phyloP scores from a whole-genome alignment of 2,888 invertebrate genomes.

The Colostygia pectinataria region DNA sequence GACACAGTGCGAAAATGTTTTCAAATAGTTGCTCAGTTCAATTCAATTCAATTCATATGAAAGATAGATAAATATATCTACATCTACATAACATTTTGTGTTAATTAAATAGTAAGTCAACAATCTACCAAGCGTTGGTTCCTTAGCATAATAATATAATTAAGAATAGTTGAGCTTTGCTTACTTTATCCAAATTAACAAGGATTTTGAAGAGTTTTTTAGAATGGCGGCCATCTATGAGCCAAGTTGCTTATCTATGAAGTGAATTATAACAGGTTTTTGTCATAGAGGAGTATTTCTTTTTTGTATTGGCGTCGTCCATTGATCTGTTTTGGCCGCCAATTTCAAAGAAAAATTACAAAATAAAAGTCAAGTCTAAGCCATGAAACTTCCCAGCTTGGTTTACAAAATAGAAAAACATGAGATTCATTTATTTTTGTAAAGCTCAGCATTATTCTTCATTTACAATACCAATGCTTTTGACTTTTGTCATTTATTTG shows the following conservation, averaged over 20 bases:
- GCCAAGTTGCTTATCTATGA: too few species aligned
- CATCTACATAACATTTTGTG: neutral
- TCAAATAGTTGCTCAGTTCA: slow-evolving; percentile 24
- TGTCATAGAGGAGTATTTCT: too few species aligned
- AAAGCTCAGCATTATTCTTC: slow-evolving; percentile 9
- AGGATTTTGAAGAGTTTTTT: neutral
- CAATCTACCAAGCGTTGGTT: slow-evolving; percentile 12
- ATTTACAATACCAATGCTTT: neutral
- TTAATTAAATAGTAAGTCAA: slow-evolving; percentile 1
- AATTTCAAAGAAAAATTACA: too few species aligned
- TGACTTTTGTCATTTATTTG: too few species aligned
- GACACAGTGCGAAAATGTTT: slow-evolving; percentile 34
- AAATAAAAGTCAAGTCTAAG: too few species aligned
- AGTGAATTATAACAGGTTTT: too few species aligned
- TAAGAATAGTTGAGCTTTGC: slow-evolving; percentile 25
- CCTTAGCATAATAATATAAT: slow-evolving; percentile 23
- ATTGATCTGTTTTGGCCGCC: too few species aligned
- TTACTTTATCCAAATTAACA: slow-evolving; percentile 5
- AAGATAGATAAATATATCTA: slow-evolving; percentile 1
- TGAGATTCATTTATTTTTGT: slow-evolving; percentile 3
- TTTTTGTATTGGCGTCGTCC: too few species aligned
- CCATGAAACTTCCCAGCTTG: too few species aligned
- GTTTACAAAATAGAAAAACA: neutral
- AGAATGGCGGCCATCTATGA: too few species aligned
- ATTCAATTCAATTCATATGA: slow-evolving; percentile 4